Percentiles rank a stretch among this genome's conserved stretches.
Evolutionary conservation across 2,888 invertebrate species (phyloP).

Genomic region (Drosophila atripex): DNA sequence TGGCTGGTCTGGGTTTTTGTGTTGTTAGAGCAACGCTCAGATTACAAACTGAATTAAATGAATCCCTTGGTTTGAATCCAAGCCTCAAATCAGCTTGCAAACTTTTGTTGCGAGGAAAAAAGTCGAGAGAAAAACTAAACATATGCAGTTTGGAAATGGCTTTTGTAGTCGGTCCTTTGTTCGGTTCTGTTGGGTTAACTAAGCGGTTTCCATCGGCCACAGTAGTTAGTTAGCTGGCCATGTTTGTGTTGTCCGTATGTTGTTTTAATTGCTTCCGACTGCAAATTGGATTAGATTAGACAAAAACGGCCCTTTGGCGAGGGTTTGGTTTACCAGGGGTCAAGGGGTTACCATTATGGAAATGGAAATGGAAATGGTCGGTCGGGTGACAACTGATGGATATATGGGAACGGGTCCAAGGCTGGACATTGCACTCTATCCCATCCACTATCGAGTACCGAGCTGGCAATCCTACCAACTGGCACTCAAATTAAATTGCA

Average conservation of each 20-base stretch:
- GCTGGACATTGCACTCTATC: conserved; percentile 27
- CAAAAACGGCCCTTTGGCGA: conserved; percentile 24
- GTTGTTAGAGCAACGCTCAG: conserved; percentile 25
- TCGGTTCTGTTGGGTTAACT: conserved; percentile 19
- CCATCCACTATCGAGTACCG: not conserved
- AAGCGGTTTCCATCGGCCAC: conserved; percentile 25
- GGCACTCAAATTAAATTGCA: conserved; percentile 51
- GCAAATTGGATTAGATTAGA: conserved; percentile 40
- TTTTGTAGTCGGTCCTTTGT: conserved; percentile 16
- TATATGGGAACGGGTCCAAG: conserved; percentile 12
- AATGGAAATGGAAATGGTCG: conserved; percentile 4
- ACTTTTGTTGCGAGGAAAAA: conserved; percentile 4
- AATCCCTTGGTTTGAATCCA: conserved; percentile 12
- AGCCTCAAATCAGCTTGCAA: conserved; percentile 26
- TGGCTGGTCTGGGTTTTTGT: not conserved
- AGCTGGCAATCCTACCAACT: conserved; percentile 2
- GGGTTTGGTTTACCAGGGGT: conserved; percentile 1
- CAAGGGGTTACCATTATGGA: conserved; percentile 18
- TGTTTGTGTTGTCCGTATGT: conserved; percentile 26
- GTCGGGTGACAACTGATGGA: conserved; percentile 16
- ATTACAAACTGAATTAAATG: conserved; percentile 48
- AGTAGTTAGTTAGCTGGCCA: conserved; percentile 8
- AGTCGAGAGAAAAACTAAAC: conserved; percentile 12
- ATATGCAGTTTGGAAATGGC: conserved; percentile 11
- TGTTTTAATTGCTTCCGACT: conserved; percentile 39